phyloP scores from a whole-genome alignment of 2,797 vertebrate genomes.

The Sebastes flavidus region DNA sequence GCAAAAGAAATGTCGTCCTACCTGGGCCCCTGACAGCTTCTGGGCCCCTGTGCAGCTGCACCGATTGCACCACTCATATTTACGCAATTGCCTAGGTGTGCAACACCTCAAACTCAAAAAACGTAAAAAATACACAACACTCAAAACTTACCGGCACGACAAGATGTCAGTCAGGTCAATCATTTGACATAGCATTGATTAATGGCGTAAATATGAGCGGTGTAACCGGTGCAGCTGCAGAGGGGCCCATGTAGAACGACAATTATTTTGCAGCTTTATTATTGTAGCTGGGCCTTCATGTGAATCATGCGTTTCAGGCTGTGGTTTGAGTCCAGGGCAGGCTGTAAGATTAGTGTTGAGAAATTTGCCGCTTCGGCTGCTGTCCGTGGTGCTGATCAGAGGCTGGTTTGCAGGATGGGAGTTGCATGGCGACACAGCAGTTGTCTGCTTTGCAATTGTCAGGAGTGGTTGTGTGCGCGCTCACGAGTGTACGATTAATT shows the following conservation, averaged over 20 bases:
- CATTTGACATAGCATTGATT: neutral
- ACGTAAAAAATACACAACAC: no score
- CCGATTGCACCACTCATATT: neutral
- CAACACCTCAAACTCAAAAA: neutral
- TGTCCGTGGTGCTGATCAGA: neutral
- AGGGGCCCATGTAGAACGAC: no score
- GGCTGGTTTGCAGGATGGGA: neutral
- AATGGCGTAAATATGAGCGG: neutral
- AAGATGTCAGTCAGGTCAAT: neutral
- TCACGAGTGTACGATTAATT: neutral
- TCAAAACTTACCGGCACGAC: neutral
- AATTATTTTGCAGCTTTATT: no score
- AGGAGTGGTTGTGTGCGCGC: no score
- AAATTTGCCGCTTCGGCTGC: neutral
- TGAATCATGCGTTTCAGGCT: no score
- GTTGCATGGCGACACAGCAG: neutral
- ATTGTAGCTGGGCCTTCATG: no score
- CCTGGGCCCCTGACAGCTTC: neutral
- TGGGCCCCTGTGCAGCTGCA: neutral
- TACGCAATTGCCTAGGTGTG: no score
- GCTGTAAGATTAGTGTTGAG: neutral
- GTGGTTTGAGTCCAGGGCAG: neutral
- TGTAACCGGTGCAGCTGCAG: neutral
- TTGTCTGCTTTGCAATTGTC: no score
- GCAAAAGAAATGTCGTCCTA: no score